These are phyloP conservation scores for Mirounga angustirostris DNA, from an alignment of 2,113 vertebrate species.

Conservation along the genomic window DNA sequence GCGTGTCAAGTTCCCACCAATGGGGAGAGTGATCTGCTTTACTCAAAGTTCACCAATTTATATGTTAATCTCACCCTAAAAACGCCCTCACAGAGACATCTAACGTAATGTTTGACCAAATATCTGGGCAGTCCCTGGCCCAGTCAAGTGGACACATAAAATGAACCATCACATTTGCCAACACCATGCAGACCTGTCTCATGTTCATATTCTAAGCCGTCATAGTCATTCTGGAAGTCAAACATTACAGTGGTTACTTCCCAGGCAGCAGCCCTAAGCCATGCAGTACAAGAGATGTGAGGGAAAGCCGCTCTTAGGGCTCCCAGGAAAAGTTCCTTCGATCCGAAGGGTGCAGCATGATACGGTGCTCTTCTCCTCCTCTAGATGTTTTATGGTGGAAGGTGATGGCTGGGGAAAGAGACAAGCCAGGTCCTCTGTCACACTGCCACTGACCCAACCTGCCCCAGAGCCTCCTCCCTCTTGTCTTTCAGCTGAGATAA, in stretches of 20 bases:
- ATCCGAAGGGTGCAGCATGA: neutral
- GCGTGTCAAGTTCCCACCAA: neutral
- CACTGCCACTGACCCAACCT: neutral
- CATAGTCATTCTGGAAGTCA: no score
- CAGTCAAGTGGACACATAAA: neutral
- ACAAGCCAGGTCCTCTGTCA: neutral
- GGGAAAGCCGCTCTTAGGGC: neutral
- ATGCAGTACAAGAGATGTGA: neutral
- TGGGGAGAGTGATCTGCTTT: neutral
- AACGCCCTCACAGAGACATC: neutral
- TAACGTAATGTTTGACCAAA: neutral
- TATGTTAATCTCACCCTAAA: neutral
- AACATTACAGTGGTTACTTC: neutral
- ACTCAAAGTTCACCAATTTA: neutral
- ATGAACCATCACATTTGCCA: neutral
- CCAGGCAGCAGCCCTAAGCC: neutral
- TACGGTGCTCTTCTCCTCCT: neutral
- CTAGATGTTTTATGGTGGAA: neutral
- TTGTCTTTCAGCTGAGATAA: neutral
- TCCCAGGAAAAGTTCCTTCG: neutral
- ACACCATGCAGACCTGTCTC: neutral
- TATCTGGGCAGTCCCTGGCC: neutral
- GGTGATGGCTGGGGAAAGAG: neutral
- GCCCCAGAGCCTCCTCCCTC: neutral
- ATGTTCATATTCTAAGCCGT: neutral